Evolutionary conservation across 92 coral and sea anemone species (phyloP).

Genomic region (Chrysogorgia sp.): DNA sequence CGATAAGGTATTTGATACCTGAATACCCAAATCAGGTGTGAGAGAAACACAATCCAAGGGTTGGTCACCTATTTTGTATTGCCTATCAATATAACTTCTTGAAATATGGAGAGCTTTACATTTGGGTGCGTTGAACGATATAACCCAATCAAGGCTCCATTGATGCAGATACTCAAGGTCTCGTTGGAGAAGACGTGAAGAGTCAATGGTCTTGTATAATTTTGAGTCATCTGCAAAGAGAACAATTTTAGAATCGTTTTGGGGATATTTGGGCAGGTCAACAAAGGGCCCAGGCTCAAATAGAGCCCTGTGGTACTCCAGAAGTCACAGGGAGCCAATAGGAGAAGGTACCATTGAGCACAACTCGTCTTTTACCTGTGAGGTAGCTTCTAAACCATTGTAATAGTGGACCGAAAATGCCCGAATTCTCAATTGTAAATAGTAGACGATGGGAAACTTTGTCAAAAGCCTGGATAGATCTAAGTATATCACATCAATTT

Average conservation of each 20-base stretch:
- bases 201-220: too few species aligned
- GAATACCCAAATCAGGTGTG: conserved; percentile 19
- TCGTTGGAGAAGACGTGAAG: too few species aligned
- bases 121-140: conserved; percentile 26
- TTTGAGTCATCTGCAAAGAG: too few species aligned
- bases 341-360: neutral
- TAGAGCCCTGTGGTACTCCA: too few species aligned
- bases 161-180: conserved; percentile 27
- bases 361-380: conserved; percentile 42
- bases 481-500: conserved; percentile 59
- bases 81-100: neutral
- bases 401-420: conserved; percentile 34
- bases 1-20: conserved; percentile 4
- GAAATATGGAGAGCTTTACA: conserved; percentile 25
- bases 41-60: conserved; percentile 15
- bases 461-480: conserved; percentile 64
- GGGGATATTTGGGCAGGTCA: too few species aligned
- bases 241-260: too few species aligned
- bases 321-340: too few species aligned
- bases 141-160: conserved; percentile 29
- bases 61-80: conserved; percentile 8
- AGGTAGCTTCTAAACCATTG: conserved; percentile 52
- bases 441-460: conserved; percentile 54
- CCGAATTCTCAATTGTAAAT: conserved; percentile 27
- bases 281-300: too few species aligned